Conservation (phyloP, 2,888 invertebrate species). For the Xylocampa areola region DNA sequence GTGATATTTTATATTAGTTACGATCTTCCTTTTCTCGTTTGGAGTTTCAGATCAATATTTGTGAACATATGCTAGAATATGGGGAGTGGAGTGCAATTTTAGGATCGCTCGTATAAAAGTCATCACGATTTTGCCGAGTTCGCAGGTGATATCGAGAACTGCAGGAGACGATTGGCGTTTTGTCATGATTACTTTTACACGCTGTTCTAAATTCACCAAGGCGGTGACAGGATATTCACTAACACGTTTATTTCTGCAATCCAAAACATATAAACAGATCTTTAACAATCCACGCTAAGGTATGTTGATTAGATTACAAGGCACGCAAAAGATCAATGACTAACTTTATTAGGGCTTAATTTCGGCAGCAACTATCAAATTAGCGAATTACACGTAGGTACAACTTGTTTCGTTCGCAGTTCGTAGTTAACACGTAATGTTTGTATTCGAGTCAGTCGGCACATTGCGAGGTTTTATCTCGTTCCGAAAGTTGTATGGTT, state of each 20-base stretch:
- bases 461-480: constrained; percentile 73
- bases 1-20: constrained; percentile 44
- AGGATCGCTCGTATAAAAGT: constrained; percentile 43
- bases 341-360: constrained; percentile 53
- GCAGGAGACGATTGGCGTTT: constrained; percentile 16
- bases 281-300: constrained; percentile 3
- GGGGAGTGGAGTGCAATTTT: constrained; percentile 31
- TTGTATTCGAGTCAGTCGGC: constrained; percentile 69
- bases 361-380: constrained; percentile 57
- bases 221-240: neutral
- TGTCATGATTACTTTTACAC: constrained; percentile 12
- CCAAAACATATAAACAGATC: constrained; percentile 3
- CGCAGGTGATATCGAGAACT: constrained; percentile 10
- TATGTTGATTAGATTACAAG: constrained; percentile 32
- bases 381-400: constrained; percentile 58
- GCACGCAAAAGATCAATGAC: constrained; percentile 49
- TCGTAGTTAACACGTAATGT: constrained; percentile 68
- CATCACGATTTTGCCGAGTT: constrained; percentile 39
- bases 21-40: constrained; percentile 19
- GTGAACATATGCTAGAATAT: constrained; percentile 29
- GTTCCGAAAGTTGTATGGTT: constrained; percentile 77
- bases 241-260: neutral
- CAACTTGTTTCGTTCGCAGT: constrained; percentile 54
- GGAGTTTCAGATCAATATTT: constrained; percentile 26
- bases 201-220: constrained; percentile 7